A percentile compares a stretch with the other conserved stretches of the same genome.
These are phyloP conservation scores for Enhydra lutris DNA, from an alignment of 2,113 vertebrate genomes.

Conservation along the genomic window DNA sequence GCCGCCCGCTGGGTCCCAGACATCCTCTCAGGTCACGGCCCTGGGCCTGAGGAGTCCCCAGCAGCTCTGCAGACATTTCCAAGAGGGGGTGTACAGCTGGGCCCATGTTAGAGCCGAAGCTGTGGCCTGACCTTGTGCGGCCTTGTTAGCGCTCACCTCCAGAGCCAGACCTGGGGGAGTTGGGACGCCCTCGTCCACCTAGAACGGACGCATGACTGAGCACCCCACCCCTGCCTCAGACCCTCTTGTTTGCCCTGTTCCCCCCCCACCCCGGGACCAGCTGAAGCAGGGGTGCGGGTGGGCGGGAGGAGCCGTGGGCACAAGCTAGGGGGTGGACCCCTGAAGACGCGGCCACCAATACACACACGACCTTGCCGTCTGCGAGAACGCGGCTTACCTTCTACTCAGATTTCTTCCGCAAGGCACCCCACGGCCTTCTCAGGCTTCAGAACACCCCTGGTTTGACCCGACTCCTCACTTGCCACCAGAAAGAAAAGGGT, in stretches of 20 bases:
- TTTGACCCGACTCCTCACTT: not conserved
- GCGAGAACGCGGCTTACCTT: rapidly evolving
- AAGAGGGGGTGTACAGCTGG: rapidly evolving
- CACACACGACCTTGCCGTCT: rapidly evolving
- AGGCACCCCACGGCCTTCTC: not conserved
- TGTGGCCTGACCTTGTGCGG: not conserved
- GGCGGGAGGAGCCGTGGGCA: not conserved
- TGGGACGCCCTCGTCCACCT: not conserved
- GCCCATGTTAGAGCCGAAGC: rapidly evolving
- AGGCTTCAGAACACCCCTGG: not conserved
- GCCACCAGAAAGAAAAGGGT: not conserved
- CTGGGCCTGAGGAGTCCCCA: not conserved
- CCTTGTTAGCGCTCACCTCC: not conserved
- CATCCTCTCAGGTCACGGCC: not conserved
- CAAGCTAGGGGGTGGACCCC: not conserved
- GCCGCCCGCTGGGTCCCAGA: rapidly evolving
- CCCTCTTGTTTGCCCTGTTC: not conserved
- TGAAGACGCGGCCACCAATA: rapidly evolving
- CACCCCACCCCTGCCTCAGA: not conserved
- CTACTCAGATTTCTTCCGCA: rapidly evolving
- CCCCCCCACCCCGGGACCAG: not conserved
- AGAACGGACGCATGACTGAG: not conserved
- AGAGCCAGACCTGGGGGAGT: not conserved
- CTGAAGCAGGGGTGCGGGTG: not conserved
- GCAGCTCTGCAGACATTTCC: not conserved